Evolutionary conservation across 2,888 invertebrate species (phyloP).

Genomic region (Epinotia bilunana): DNA sequence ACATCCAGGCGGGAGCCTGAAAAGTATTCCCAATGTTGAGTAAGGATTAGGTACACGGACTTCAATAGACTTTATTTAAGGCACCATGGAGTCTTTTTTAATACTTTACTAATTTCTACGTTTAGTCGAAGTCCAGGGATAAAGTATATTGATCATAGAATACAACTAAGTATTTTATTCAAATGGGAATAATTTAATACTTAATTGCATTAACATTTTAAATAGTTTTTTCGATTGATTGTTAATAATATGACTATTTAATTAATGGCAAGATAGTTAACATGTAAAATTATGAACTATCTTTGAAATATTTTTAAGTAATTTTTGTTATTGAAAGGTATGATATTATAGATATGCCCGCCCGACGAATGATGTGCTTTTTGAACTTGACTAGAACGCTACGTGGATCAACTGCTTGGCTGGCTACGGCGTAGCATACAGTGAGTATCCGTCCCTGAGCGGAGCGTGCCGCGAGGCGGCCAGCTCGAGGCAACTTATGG

Average conservation of each 20-base stretch:
- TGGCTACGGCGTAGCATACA: conserved; percentile 17
- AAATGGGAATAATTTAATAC: too few species aligned
- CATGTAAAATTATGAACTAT: too few species aligned
- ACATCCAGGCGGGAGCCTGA: conserved; percentile 47
- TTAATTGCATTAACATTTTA: not conserved
- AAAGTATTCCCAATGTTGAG: conserved; percentile 50
- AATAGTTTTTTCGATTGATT: not conserved
- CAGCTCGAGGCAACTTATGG: too few species aligned
- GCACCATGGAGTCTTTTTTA: conserved; percentile 55
- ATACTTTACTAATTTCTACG: conserved; percentile 54
- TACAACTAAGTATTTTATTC: conserved; percentile 26
- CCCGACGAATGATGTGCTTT: too few species aligned
- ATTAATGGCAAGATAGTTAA: not conserved
- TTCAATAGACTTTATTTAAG: conserved; percentile 51
- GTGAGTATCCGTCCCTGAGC: too few species aligned
- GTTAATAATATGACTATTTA: not conserved
- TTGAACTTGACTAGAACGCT: not conserved
- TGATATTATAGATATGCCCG: too few species aligned
- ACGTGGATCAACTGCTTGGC: not conserved
- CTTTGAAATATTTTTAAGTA: too few species aligned
- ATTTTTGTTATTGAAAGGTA: too few species aligned
- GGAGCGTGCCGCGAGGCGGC: too few species aligned
- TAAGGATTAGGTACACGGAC: conserved; percentile 54
- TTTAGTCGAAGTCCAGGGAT: conserved; percentile 53
- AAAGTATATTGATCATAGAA: conserved; percentile 50